A percentile compares a stretch with the other conserved stretches of the same genome.
Evolutionary conservation across 2,888 invertebrate species (phyloP).

Genomic region (Pycnomerus fuliginosus): DNA sequence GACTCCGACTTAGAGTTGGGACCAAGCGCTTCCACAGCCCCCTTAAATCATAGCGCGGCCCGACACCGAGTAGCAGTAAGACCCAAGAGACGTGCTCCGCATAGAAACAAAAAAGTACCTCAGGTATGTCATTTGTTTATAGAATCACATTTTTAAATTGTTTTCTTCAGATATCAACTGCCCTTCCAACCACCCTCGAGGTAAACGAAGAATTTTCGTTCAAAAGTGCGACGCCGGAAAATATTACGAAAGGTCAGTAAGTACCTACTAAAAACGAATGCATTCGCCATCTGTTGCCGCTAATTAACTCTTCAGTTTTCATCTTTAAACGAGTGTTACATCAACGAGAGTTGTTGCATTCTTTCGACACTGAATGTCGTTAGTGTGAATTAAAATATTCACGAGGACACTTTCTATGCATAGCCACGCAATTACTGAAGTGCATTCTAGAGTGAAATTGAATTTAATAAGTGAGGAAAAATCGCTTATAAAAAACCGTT

Average conservation of each 20-base stretch:
- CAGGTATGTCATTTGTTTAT: constrained; percentile 46
- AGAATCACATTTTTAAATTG: constrained; percentile 1
- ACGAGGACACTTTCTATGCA: too few species aligned
- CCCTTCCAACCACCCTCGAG: constrained; percentile 72
- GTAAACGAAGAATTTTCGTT: constrained; percentile 70
- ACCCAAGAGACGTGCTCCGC: constrained; percentile 70
- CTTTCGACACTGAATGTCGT: constrained; percentile 2
- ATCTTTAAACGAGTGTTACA: constrained; percentile 3
- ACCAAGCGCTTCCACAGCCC: constrained; percentile 54
- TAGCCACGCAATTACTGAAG: too few species aligned
- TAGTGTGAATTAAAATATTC: too few species aligned
- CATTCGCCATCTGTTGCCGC: constrained; percentile 1
- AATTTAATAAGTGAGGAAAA: too few species aligned
- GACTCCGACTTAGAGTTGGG: constrained; percentile 50
- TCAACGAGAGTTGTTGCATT: constrained; percentile 4
- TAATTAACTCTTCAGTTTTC: too few species aligned
- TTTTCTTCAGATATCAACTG: constrained; percentile 57
- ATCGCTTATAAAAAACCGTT: too few species aligned
- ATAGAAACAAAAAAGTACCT: constrained; percentile 60
- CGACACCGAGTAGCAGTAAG: constrained; percentile 78
- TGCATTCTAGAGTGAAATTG: too few species aligned
- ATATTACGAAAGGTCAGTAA: constrained; percentile 42
- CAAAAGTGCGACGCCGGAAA: constrained; percentile 65
- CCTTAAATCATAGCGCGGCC: constrained; percentile 77
- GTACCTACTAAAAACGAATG: constrained; percentile 1